Conservation (phyloP, 2,113 vertebrate species). For the Crotalus viridis region DNA sequence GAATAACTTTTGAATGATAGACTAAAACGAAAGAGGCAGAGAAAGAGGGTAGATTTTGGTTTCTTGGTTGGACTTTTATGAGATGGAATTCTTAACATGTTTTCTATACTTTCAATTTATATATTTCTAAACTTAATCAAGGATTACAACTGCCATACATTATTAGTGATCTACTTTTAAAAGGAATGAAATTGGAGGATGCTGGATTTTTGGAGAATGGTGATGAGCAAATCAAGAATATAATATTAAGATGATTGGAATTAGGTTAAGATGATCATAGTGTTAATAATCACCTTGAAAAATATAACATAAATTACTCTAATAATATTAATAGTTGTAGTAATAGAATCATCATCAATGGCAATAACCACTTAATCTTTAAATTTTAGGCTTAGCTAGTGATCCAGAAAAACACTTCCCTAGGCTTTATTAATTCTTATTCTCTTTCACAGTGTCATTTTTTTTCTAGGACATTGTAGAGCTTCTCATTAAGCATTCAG, state of each 20-base stretch:
- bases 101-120: background rate
- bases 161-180: background rate
- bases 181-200: background rate
- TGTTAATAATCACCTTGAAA: background rate
- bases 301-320: background rate
- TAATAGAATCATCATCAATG: background rate
- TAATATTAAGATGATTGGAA: background rate
- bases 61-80: background rate
- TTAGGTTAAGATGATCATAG: too few relatives aligned
- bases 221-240: background rate
- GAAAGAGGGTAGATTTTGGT: background rate
- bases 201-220: background rate
- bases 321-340: background rate
- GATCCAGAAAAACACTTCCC: background rate
- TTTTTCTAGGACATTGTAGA: background rate
- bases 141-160: background rate
- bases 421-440: background rate
- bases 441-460: background rate
- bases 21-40: background rate
- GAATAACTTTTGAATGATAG: background rate
- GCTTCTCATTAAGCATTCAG: background rate
- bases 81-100: background rate
- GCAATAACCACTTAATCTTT: background rate
- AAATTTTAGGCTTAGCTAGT: background rate
- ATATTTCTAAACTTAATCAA: background rate